A percentile compares a stretch with the other conserved stretches of the same genome.
phyloP scores from a whole-genome alignment of 2,797 vertebrate species.

The Dendrocincla fuliginosa region DNA sequence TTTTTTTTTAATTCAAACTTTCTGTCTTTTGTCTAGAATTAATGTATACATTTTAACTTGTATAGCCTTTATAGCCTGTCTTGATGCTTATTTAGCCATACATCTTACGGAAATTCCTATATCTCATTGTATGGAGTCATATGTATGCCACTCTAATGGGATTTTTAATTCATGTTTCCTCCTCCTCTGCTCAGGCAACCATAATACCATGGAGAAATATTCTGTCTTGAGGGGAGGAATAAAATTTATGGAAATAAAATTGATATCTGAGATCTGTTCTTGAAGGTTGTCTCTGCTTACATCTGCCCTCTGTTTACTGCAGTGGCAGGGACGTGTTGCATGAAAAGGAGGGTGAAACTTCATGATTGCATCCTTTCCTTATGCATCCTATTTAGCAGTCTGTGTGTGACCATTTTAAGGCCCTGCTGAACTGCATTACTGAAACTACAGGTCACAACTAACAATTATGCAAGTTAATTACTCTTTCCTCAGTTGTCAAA shows the following conservation, averaged over 20 bases:
- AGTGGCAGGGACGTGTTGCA: background rate
- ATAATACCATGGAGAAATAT: background rate
- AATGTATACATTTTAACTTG: background rate
- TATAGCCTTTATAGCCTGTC: background rate
- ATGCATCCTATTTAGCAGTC: background rate
- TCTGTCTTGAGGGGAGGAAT: constrained; percentile 12
- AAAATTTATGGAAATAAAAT: constrained; percentile 8
- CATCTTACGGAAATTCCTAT: background rate
- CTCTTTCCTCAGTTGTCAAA: constrained; percentile 3
- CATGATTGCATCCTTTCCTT: background rate
- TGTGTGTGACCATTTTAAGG: background rate
- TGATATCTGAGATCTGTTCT: background rate
- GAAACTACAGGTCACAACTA: constrained; percentile 16
- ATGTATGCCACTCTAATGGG: background rate
- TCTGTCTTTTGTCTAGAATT: background rate
- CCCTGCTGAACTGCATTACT: background rate
- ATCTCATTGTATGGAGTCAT: background rate
- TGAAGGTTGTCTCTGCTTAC: background rate
- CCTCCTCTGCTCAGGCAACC: background rate
- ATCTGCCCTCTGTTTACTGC: background rate
- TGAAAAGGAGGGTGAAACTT: background rate
- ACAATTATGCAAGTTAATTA: constrained; percentile 57
- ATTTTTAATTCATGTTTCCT: constrained; percentile 1
- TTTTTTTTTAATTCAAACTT: background rate
- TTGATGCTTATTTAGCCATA: background rate